Conservation (phyloP, 2,113 vertebrate genomes). For the Amblyornis subalaris region DNA sequence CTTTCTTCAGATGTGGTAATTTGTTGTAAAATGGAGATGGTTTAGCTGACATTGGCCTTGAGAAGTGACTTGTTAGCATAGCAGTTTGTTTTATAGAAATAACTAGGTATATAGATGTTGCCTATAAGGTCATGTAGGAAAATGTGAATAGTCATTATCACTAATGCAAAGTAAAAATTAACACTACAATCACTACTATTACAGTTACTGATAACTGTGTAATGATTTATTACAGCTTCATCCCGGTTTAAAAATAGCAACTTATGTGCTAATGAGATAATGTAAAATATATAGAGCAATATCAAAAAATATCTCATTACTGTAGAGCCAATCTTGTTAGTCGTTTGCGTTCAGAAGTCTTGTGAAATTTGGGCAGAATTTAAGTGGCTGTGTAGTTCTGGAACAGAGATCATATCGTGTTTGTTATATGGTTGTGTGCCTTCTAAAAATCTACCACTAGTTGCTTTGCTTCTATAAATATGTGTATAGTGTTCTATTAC, state of each 20-base stretch:
- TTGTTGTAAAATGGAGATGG: neutral
- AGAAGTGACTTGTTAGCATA: neutral
- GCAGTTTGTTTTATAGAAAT: neutral
- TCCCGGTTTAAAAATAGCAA: neutral
- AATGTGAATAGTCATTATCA: neutral
- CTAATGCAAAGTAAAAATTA: neutral
- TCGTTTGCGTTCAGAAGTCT: neutral
- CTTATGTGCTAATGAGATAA: slow-evolving; percentile 23
- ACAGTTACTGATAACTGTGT: neutral
- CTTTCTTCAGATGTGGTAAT: neutral
- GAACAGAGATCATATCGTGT: neutral
- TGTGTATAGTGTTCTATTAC: neutral
- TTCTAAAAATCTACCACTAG: neutral
- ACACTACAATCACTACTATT: neutral
- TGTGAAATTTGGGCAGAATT: neutral
- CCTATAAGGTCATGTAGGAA: neutral
- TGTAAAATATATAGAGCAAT: neutral
- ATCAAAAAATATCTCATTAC: neutral
- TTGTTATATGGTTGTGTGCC: neutral
- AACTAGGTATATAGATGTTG: neutral
- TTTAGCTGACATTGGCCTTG: neutral
- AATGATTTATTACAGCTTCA: neutral
- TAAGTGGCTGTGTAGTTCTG: neutral
- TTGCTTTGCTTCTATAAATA: neutral
- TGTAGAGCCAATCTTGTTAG: neutral